Conservation (phyloP, 2,113 vertebrate species). For the Labeo catla region DNA sequence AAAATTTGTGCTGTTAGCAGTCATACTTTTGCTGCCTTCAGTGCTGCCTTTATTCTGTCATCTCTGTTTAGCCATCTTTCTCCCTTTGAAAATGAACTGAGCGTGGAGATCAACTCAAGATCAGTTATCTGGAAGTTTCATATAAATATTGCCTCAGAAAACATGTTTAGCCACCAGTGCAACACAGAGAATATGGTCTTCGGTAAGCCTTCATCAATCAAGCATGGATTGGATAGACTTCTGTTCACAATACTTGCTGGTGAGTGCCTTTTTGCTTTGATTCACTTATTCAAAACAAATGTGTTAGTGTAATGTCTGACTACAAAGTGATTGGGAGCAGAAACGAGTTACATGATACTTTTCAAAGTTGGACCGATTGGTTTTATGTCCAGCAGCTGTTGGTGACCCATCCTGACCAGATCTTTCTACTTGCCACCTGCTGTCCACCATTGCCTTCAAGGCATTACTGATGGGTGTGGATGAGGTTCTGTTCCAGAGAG, state of each 20-base stretch:
- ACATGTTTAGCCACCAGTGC: background rate
- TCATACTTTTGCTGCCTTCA: background rate
- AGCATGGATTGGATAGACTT: background rate
- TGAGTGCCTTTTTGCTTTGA: background rate
- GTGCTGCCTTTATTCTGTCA: background rate
- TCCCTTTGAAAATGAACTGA: background rate
- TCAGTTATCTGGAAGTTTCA: background rate
- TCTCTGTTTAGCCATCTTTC: background rate
- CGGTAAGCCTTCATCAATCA: background rate
- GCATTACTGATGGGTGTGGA: slow-evolving; percentile 68
- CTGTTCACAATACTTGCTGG: background rate
- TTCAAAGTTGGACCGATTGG: background rate
- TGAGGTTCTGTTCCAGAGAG: slow-evolving; percentile 62
- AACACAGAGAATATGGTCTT: background rate
- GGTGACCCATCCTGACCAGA: slow-evolving; percentile 5
- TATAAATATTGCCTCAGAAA: background rate
- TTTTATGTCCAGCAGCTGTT: slow-evolving; percentile 37
- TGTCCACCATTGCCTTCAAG: slow-evolving; percentile 65
- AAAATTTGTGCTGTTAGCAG: background rate
- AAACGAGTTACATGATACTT: slow-evolving; percentile 17
- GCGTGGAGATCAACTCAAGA: background rate
- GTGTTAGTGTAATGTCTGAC: background rate
- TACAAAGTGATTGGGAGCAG: background rate
- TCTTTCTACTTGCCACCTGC: slow-evolving; percentile 68
- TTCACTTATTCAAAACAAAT: slow-evolving; percentile 12